phyloP scores from a whole-genome alignment of 2,797 vertebrate genomes.

The Falco cherrug region DNA sequence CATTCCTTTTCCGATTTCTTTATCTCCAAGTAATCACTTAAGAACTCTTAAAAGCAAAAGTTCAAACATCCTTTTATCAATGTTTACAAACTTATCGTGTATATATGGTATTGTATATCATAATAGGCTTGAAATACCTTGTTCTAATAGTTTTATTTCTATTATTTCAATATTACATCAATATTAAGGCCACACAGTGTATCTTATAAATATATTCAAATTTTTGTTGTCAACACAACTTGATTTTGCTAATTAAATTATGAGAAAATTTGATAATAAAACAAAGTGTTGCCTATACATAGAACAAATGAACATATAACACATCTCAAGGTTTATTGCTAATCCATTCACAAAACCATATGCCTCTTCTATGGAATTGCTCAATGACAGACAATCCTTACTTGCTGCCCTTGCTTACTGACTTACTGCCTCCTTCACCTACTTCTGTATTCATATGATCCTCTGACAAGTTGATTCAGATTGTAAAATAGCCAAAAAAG shows the following conservation, averaged over 20 bases:
- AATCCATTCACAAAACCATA: not conserved
- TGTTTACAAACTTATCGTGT: not conserved
- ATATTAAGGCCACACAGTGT: not conserved
- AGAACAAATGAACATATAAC: not conserved
- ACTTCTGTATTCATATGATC: not conserved
- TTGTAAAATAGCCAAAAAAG: not conserved
- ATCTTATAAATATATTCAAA: not conserved
- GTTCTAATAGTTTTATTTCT: not conserved
- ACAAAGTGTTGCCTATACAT: not conserved
- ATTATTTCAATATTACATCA: not conserved
- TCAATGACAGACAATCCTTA: not conserved
- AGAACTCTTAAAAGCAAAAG: not conserved
- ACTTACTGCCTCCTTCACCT: not conserved
- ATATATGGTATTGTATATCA: not conserved
- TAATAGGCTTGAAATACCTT: not conserved
- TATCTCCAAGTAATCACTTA: not conserved
- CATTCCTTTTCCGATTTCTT: not conserved
- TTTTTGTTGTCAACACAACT: not conserved
- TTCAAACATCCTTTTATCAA: not conserved
- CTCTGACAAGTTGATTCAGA: not conserved
- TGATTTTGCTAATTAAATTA: not conserved
- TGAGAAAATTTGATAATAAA: not conserved
- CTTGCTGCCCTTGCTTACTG: not conserved
- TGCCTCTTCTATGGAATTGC: not conserved
- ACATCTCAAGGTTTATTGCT: not conserved